A percentile compares a stretch with the other conserved stretches of the same genome.
phyloP scores from a whole-genome alignment of 2,113 vertebrate species.

The Cebidichthys violaceus region DNA sequence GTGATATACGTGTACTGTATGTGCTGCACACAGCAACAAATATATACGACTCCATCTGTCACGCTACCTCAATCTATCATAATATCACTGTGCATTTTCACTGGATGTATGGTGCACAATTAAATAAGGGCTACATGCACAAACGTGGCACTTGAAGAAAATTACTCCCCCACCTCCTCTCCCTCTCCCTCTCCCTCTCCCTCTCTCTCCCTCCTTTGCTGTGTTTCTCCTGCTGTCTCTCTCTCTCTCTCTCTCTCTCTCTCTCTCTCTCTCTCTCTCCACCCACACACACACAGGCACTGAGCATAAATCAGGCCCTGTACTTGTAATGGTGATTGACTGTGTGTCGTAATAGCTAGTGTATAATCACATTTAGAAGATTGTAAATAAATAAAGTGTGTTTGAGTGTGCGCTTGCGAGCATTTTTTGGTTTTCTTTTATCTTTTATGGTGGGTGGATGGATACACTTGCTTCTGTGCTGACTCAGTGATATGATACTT shows the following conservation, averaged over 20 bases:
- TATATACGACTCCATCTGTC: conserved; percentile 9
- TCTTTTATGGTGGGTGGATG: not conserved
- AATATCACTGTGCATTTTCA: conserved; percentile 27
- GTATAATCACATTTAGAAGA: conserved; percentile 48
- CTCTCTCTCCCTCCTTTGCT: conserved; percentile 7
- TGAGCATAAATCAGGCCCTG: conserved; percentile 49
- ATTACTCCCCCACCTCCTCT: conserved; percentile 33
- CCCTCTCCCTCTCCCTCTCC: conserved; percentile 25
- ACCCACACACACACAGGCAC: conserved; percentile 52
- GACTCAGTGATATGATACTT: not conserved
- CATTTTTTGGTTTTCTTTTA: not conserved
- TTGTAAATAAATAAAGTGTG: conserved; percentile 36
- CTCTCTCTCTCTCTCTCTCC: conserved; percentile 27
- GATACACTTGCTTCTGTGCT: conserved; percentile 5
- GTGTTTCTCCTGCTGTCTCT: conserved; percentile 31
- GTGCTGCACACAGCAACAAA: not conserved
- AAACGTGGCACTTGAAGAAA: conserved; percentile 63
- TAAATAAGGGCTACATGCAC: conserved; percentile 35
- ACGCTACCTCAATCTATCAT: not conserved
- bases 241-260: conserved; percentile 22
- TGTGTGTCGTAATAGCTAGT: conserved; percentile 39
- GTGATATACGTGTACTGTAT: not conserved
- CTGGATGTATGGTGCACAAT: conserved; percentile 44
- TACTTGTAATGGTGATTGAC: conserved; percentile 55
- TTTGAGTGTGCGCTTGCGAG: conserved; percentile 6